A percentile compares a stretch with the other conserved stretches of the same genome.
Evolutionary conservation across 2,113 vertebrate genomes (phyloP).

Genomic region (Edolisoma coerulescens): DNA sequence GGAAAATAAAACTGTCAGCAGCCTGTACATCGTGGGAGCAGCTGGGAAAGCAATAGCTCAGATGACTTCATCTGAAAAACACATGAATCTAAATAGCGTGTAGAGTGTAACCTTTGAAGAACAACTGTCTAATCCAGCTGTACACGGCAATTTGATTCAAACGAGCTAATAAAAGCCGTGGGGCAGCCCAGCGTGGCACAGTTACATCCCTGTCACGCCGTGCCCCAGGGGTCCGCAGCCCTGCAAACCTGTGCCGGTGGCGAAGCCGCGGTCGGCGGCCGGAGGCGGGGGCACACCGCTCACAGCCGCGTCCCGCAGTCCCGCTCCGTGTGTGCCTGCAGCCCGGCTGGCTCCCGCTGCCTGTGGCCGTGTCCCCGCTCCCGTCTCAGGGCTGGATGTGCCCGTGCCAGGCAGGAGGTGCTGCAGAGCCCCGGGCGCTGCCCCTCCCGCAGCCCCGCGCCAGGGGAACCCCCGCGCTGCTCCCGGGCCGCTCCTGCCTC

Average conservation of each 20-base stretch:
- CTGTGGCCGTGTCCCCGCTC: neutral
- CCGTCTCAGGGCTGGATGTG: fast-evolving
- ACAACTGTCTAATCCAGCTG: neutral
- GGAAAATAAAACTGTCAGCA: neutral
- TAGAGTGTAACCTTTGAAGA: neutral
- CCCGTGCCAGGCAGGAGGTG: neutral
- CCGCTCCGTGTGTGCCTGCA: neutral
- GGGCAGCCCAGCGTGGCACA: neutral
- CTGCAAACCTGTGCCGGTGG: fast-evolving
- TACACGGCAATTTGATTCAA: neutral
- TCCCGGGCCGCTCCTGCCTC: neutral
- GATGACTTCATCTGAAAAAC: neutral
- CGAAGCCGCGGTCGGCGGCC: neutral
- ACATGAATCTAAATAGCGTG: neutral
- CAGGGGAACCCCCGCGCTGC: fast-evolving
- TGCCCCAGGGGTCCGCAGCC: neutral
- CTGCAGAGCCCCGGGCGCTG: neutral
- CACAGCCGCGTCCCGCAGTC: neutral
- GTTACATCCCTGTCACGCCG: neutral
- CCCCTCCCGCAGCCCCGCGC: fast-evolving
- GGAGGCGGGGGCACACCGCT: fast-evolving
- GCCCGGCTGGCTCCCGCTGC: neutral
- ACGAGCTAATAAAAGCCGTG: neutral
- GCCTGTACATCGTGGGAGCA: neutral
- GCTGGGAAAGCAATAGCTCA: neutral